These are phyloP conservation scores for Drosophila biarmipes DNA, from an alignment of 1,140 invertebrate genomes.

Conservation along the genomic window DNA sequence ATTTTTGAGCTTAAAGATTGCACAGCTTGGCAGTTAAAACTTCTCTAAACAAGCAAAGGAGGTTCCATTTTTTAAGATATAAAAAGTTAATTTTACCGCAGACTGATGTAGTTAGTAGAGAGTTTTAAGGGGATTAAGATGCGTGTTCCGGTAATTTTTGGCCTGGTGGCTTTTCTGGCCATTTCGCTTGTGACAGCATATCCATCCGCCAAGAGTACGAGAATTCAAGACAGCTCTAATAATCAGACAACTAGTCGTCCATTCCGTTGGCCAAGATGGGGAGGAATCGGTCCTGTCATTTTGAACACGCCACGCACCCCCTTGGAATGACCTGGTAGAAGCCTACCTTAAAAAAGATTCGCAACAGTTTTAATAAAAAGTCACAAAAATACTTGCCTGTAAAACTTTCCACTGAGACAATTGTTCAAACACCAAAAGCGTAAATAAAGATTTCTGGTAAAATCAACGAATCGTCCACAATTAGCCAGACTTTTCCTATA, in stretches of 20 bases:
- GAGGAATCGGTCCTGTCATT: constrained; percentile 16
- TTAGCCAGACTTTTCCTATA: constrained; percentile 21
- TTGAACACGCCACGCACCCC: neutral
- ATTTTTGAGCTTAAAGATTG: neutral
- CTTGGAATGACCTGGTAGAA: too few species aligned
- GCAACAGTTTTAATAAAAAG: neutral
- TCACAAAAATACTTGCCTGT: constrained; percentile 12
- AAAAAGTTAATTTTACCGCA: neutral
- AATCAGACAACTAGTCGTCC: neutral
- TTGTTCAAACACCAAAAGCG: constrained; percentile 31
- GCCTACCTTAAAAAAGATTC: neutral
- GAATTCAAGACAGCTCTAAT: neutral
- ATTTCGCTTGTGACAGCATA: constrained; percentile 1
- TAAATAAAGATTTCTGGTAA: constrained; percentile 32
- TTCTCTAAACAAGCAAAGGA: neutral
- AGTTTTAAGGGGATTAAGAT: neutral
- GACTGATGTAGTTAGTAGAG: neutral
- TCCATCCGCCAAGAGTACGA: neutral
- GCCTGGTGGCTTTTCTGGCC: constrained; percentile 1
- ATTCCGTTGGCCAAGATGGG: neutral
- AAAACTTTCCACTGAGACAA: constrained; percentile 40
- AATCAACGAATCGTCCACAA: neutral
- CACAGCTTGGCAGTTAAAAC: neutral
- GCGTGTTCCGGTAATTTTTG: constrained; percentile 1
- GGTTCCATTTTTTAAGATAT: neutral